These are phyloP conservation scores for Mesitornis unicolor DNA, from an alignment of 2,113 vertebrate genomes.

Conservation along the genomic window DNA sequence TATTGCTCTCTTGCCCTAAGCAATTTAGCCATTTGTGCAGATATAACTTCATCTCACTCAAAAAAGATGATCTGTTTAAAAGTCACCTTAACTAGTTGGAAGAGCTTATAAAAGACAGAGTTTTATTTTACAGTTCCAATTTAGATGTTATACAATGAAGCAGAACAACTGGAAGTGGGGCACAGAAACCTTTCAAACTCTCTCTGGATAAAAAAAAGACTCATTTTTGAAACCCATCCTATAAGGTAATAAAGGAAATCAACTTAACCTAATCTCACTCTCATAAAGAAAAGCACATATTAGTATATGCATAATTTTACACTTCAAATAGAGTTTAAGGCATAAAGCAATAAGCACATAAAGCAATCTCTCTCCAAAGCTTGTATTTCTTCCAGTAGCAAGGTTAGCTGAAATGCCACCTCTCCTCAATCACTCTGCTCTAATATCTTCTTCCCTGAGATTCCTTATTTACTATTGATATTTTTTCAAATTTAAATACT, in stretches of 20 bases:
- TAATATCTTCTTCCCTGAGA: not conserved
- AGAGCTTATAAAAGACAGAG: not conserved
- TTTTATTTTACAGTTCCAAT: not conserved
- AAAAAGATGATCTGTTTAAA: not conserved
- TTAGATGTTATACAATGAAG: not conserved
- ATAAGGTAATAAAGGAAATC: not conserved
- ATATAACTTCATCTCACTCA: not conserved
- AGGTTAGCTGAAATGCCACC: not conserved
- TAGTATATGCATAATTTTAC: not conserved
- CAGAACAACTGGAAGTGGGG: not conserved
- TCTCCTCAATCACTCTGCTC: not conserved
- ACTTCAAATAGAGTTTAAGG: not conserved
- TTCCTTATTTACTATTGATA: not conserved
- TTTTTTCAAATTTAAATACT: not conserved
- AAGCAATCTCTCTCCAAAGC: not conserved
- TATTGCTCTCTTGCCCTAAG: not conserved
- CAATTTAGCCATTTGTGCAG: not conserved
- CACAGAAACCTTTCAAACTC: not conserved
- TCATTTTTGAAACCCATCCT: not conserved
- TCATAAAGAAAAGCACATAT: not conserved
- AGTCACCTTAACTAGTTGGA: not conserved
- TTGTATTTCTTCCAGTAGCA: not conserved
- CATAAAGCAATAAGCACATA: not conserved
- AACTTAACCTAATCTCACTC: fast-evolving
- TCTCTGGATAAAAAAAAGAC: not conserved